Conservation (phyloP, 2,113 vertebrate genomes). For the Panthera tigris region DNA sequence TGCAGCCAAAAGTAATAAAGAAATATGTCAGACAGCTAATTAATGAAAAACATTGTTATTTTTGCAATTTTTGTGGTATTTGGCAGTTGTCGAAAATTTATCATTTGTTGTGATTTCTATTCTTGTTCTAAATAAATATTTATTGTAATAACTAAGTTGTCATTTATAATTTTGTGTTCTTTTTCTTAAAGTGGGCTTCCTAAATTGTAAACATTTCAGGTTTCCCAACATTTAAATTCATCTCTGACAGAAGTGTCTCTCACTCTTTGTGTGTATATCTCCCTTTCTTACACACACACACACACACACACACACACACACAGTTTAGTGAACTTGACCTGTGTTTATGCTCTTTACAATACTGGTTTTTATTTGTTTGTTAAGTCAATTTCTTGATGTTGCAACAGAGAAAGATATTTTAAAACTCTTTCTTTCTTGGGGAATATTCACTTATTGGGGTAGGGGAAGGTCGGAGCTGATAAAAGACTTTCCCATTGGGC, state of each 20-base stretch:
- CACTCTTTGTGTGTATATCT: background rate
- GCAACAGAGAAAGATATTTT: background rate
- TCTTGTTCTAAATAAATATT: conserved; percentile 42
- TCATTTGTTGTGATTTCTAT: conserved; percentile 39
- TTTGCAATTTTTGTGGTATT: background rate
- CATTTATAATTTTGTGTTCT: conserved; percentile 11
- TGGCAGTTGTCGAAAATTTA: background rate
- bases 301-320: background rate
- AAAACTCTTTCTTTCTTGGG: background rate
- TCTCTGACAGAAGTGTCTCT: background rate
- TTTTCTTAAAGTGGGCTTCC: background rate
- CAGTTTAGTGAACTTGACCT: background rate
- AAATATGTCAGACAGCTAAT: background rate
- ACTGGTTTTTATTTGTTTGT: background rate
- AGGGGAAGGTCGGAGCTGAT: background rate
- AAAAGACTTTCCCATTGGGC: background rate
- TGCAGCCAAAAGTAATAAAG: background rate
- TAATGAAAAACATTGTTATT: background rate
- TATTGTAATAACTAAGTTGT: background rate
- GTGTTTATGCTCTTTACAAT: background rate
- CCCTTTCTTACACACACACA: background rate
- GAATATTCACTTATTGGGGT: background rate
- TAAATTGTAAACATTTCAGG: background rate
- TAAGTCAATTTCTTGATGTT: background rate
- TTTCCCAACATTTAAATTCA: background rate